Conservation (phyloP, 2,888 invertebrate genomes). For the Melieria picta region DNA sequence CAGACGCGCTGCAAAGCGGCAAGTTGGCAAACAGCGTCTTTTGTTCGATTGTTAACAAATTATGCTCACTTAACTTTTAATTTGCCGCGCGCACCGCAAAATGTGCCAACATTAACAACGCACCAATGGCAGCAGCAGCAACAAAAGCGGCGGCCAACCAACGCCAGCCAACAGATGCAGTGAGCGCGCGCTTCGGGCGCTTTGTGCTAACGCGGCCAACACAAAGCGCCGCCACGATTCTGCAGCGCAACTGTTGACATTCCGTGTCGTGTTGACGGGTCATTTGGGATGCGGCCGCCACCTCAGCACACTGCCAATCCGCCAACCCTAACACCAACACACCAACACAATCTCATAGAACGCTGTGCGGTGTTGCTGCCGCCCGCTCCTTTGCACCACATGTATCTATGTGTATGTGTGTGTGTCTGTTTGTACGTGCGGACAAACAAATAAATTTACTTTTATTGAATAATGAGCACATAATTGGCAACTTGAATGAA, state of each 20-base stretch:
- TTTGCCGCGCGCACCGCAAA: conserved; percentile 24
- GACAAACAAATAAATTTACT: conserved; percentile 67
- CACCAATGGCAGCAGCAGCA: conserved; percentile 7
- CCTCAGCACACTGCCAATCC: too few relatives aligned
- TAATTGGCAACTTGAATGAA: conserved; percentile 68
- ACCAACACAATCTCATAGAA: too few relatives aligned
- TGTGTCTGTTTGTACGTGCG: conserved; percentile 18
- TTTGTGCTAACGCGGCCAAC: conserved; percentile 9
- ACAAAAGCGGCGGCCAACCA: conserved; percentile 3
- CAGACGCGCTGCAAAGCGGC: conserved; percentile 43
- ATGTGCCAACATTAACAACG: neutral
- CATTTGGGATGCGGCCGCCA: too few relatives aligned
- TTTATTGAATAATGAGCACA: conserved; percentile 66
- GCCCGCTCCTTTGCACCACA: neutral
- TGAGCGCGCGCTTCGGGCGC: conserved; percentile 1
- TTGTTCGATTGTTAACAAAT: conserved; percentile 61
- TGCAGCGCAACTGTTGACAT: neutral
- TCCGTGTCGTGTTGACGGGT: too few relatives aligned
- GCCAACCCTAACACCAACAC: too few relatives aligned
- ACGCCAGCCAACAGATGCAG: neutral
- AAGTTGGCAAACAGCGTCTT: conserved; percentile 59
- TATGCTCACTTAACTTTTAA: conserved; percentile 51
- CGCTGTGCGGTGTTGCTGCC: too few relatives aligned
- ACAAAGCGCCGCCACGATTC: neutral
- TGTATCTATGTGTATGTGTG: neutral